phyloP scores from a whole-genome alignment of 1,140 invertebrate genomes.

The Drosophila sp. region DNA sequence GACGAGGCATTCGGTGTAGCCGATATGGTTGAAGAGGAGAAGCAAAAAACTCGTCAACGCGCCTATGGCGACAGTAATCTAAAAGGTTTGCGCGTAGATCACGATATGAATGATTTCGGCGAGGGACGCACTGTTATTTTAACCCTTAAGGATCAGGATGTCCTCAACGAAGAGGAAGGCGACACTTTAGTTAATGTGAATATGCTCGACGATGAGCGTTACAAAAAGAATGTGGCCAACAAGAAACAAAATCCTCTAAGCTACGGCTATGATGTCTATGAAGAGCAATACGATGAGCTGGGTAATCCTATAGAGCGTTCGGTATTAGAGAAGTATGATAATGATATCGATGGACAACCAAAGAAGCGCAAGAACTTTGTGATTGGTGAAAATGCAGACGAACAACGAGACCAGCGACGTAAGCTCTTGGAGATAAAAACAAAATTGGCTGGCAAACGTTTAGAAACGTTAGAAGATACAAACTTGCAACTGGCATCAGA shows the following conservation, averaged over 20 bases:
- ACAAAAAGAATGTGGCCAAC: slow-evolving; percentile 93
- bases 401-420: slow-evolving; percentile 83
- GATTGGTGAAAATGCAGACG: slow-evolving; percentile 86
- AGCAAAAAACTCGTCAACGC: slow-evolving; percentile 85
- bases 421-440: slow-evolving; percentile 84
- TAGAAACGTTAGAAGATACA: slow-evolving; percentile 89
- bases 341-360: slow-evolving; percentile 92
- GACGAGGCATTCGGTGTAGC: slow-evolving; percentile 97
- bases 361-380: slow-evolving; percentile 91
- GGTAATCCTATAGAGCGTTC: slow-evolving; percentile 88
- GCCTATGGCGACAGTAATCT: slow-evolving; percentile 89
- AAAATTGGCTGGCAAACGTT: slow-evolving; percentile 87
- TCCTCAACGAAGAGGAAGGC: slow-evolving; percentile 93
- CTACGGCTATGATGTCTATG: slow-evolving; percentile 94
- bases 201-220: slow-evolving; percentile 95
- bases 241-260: slow-evolving; percentile 93
- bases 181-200: slow-evolving; percentile 98
- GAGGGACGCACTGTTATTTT: slow-evolving; percentile 95
- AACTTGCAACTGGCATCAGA: slow-evolving; percentile 91
- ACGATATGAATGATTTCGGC: slow-evolving; percentile 90
- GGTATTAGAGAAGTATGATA: slow-evolving; percentile 96
- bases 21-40: slow-evolving; percentile 91
- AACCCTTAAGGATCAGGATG: slow-evolving; percentile 96
- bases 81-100: slow-evolving; percentile 94
- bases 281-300: slow-evolving; percentile 92